These are phyloP conservation scores for Nyctalus aviator DNA, from an alignment of 2,797 vertebrate genomes.

Conservation along the genomic window DNA sequence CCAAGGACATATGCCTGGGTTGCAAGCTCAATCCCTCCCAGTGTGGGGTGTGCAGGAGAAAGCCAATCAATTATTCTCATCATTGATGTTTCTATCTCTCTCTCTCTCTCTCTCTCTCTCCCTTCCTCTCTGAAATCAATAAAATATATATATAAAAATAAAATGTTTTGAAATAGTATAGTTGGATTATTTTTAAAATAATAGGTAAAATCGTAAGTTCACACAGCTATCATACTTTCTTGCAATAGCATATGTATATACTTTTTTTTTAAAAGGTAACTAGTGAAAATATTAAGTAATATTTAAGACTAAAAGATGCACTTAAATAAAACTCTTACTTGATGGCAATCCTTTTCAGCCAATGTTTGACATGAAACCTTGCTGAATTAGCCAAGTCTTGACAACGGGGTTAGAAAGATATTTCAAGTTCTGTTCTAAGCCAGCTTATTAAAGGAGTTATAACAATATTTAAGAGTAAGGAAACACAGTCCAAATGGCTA, in stretches of 20 bases:
- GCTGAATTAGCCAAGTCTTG: slow-evolving; percentile 44
- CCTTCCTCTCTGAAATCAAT: too few relatives aligned
- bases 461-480: slow-evolving; percentile 63
- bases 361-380: slow-evolving; percentile 50
- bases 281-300: slow-evolving; percentile 26
- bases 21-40: too few relatives aligned
- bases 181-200: slow-evolving; percentile 30
- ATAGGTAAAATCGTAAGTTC: slow-evolving; percentile 32
- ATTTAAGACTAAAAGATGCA: neutral
- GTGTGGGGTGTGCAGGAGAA: too few relatives aligned
- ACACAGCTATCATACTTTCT: slow-evolving; percentile 17
- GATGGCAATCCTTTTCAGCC: slow-evolving; percentile 51
- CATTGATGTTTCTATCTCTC: too few relatives aligned
- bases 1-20: too few relatives aligned
- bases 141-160: neutral
- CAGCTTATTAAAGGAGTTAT: slow-evolving; percentile 50
- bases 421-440: slow-evolving; percentile 71
- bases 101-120: too few relatives aligned
- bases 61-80: too few relatives aligned
- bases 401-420: slow-evolving; percentile 43
- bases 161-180: slow-evolving; percentile 54
- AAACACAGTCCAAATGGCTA: slow-evolving; percentile 57
- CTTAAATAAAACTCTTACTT: slow-evolving; percentile 52
- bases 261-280: neutral
- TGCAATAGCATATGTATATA: neutral